Evolutionary conservation across 1,140 invertebrate species (phyloP).

Genomic region (Ips typographus): DNA sequence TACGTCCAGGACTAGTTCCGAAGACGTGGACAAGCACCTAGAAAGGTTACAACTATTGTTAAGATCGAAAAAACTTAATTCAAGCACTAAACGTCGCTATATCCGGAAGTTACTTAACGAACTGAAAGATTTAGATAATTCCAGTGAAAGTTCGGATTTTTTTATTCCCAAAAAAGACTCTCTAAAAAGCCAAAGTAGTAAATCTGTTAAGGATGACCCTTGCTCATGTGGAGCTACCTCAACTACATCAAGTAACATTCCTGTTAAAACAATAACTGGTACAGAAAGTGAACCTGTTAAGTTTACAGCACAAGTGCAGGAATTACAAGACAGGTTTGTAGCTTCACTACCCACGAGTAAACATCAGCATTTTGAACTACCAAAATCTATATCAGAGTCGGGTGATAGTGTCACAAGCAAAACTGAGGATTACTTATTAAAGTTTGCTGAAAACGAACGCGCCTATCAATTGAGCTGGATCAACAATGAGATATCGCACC

Average conservation of each 20-base stretch:
- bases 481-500: conserved; percentile 47
- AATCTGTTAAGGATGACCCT: neutral
- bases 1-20: conserved; percentile 7
- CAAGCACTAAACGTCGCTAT: conserved; percentile 45
- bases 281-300: too few relatives aligned
- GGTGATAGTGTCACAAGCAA: too few relatives aligned
- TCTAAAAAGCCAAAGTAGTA: neutral
- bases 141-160: conserved; percentile 38
- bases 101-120: conserved; percentile 45
- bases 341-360: too few relatives aligned
- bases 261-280: too few relatives aligned
- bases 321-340: too few relatives aligned
- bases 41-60: conserved; percentile 44
- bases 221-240: neutral
- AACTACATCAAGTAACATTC: too few relatives aligned
- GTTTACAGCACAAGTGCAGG: too few relatives aligned
- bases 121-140: conserved; percentile 38
- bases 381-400: too few relatives aligned
- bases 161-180: conserved; percentile 37
- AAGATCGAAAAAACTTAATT: conserved; percentile 47
- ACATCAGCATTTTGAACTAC: too few relatives aligned
- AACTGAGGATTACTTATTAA: conserved; percentile 40
- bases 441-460: conserved; percentile 46
- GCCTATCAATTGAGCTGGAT: conserved; percentile 48
- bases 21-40: conserved; percentile 42